Percentiles rank a stretch among this genome's conserved stretches.
These are phyloP conservation scores for Ctenochaetus hawaiiensis DNA, from an alignment of 2,797 vertebrate genomes.

Conservation along the genomic window DNA sequence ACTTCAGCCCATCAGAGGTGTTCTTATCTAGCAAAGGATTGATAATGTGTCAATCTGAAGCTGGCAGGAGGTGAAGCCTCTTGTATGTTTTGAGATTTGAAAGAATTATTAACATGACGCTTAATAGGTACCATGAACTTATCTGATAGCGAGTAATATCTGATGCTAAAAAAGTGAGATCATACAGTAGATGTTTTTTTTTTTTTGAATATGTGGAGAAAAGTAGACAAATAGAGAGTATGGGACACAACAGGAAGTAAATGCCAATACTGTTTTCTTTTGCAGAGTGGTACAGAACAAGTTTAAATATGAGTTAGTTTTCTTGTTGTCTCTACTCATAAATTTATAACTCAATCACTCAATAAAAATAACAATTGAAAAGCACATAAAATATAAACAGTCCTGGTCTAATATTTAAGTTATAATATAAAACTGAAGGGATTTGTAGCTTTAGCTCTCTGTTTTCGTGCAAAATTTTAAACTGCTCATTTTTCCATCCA, in stretches of 20 bases:
- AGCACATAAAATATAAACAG: neutral
- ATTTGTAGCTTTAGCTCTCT: conserved; percentile 11
- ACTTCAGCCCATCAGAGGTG: conserved; percentile 32
- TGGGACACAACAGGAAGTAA: neutral
- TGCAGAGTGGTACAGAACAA: neutral
- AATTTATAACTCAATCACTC: neutral
- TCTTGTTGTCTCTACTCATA: neutral
- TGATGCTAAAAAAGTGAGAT: no score
- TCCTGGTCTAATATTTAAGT: neutral
- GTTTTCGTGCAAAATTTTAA: conserved; percentile 41
- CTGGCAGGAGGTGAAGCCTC: conserved; percentile 12
- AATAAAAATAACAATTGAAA: neutral
- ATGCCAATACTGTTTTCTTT: neutral
- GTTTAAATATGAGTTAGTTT: neutral
- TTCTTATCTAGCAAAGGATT: conserved; percentile 8
- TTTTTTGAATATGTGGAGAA: neutral
- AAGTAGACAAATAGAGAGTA: neutral
- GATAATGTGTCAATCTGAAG: conserved; percentile 37
- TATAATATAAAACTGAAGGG: conserved; percentile 13
- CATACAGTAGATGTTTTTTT: no score
- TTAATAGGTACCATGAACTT: no score
- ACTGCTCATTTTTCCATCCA: conserved; percentile 24
- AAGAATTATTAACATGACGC: neutral
- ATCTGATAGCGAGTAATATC: no score
- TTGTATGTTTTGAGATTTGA: conserved; percentile 15